phyloP scores from a whole-genome alignment of 2,888 invertebrate species.

The Eristalinus sepulchralis region DNA sequence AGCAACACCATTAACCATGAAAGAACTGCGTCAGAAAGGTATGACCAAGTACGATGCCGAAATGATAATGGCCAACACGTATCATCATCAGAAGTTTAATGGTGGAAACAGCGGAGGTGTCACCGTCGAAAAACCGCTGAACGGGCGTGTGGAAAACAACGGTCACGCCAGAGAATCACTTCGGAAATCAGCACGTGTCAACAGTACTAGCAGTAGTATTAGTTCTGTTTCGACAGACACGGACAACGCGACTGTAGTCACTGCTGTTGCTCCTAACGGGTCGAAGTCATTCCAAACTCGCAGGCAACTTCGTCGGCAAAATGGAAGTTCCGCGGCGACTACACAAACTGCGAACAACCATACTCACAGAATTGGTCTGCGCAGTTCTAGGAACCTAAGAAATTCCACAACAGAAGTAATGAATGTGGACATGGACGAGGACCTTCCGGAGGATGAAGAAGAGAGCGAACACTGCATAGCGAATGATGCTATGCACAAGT shows the following conservation, averaged over 20 bases:
- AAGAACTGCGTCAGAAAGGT: constrained; percentile 91
- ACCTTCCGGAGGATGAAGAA: constrained; percentile 35
- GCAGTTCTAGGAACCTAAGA: constrained; percentile 60
- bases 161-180: constrained; percentile 74
- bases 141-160: constrained; percentile 47
- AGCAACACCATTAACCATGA: constrained; percentile 85
- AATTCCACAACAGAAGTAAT: constrained; percentile 51
- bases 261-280: constrained; percentile 24
- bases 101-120: constrained; percentile 41
- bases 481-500: constrained; percentile 80
- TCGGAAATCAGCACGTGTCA: constrained; percentile 79
- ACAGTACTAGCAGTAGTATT: constrained; percentile 80
- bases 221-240: constrained; percentile 79
- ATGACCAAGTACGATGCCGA: constrained; percentile 94
- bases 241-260: constrained; percentile 37
- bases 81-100: constrained; percentile 75
- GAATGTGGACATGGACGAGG: constrained; percentile 56
- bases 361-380: constrained; percentile 56
- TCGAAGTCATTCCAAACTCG: constrained; percentile 45
- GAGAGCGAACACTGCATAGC: constrained; percentile 73
- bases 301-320: constrained; percentile 57
- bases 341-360: constrained; percentile 26
- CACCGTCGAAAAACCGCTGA: constrained; percentile 36
- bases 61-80: constrained; percentile 86
- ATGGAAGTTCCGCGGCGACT: constrained; percentile 27